phyloP scores from a whole-genome alignment of 2,113 vertebrate genomes.

The Stegostoma tigrinum region DNA sequence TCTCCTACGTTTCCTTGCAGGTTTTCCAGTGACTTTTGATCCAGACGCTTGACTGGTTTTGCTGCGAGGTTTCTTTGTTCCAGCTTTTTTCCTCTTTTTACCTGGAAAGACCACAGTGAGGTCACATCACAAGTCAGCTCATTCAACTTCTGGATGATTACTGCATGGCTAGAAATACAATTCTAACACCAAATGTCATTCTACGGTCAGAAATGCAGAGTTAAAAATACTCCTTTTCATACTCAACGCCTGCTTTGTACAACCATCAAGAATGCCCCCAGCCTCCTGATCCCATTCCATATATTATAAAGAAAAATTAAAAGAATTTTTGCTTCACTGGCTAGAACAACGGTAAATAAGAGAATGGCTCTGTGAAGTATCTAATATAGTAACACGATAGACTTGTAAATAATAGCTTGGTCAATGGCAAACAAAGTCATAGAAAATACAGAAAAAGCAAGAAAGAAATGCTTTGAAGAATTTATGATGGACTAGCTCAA shows the following conservation, averaged over 20 bases:
- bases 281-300: background rate
- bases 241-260: background rate
- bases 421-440: background rate
- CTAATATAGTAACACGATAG: background rate
- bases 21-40: constrained; percentile 47
- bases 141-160: background rate
- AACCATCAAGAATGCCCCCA: background rate
- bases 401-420: background rate
- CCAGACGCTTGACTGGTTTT: constrained; percentile 42
- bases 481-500: background rate
- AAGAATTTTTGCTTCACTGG: background rate
- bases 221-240: background rate
- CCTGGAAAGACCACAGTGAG: constrained; percentile 50
- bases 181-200: background rate
- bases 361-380: background rate
- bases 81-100: constrained; percentile 57
- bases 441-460: background rate
- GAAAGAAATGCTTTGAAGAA: background rate
- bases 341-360: background rate
- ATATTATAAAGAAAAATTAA: background rate
- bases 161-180: background rate
- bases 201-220: background rate
- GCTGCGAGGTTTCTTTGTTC: constrained; percentile 53
- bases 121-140: background rate
- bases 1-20: constrained; percentile 57